These are phyloP conservation scores for Mactra quadrangularis DNA, from an alignment of 1,140 invertebrate genomes.

Conservation along the genomic window DNA sequence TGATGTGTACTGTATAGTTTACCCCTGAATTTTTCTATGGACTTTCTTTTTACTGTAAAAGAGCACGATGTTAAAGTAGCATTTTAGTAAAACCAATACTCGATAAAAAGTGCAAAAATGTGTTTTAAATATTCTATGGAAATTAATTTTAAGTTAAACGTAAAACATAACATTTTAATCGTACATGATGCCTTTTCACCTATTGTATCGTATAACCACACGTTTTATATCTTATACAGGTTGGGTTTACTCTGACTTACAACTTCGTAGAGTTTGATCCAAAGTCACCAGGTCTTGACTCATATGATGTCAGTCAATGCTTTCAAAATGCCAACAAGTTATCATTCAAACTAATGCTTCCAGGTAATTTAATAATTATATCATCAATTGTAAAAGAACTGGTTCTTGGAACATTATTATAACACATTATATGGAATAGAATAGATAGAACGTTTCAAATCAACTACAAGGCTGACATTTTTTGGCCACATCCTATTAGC, in stretches of 20 bases:
- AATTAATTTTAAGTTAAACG: too few species aligned
- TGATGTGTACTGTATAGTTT: too few species aligned
- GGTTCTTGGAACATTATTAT: neutral
- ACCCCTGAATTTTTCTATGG: too few species aligned
- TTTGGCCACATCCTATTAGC: neutral
- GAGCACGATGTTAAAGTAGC: too few species aligned
- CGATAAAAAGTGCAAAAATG: too few species aligned
- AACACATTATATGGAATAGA: neutral
- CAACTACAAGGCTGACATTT: neutral
- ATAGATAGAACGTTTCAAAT: neutral
- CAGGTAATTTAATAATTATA: conserved; percentile 53
- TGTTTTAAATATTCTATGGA: too few species aligned
- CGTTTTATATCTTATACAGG: too few species aligned
- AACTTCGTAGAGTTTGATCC: conserved; percentile 68
- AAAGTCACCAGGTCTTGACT: conserved; percentile 12
- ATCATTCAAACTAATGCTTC: conserved; percentile 59
- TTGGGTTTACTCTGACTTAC: conserved; percentile 38
- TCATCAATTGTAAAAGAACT: neutral
- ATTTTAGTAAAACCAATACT: too few species aligned
- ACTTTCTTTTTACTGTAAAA: too few species aligned
- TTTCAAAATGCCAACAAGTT: conserved; percentile 60
- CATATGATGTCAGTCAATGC: conserved; percentile 65
- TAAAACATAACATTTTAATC: too few species aligned
- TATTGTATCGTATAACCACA: too few species aligned
- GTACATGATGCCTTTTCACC: too few species aligned